phyloP scores from a whole-genome alignment of 2,113 vertebrate genomes.

The Narcine bancroftii region DNA sequence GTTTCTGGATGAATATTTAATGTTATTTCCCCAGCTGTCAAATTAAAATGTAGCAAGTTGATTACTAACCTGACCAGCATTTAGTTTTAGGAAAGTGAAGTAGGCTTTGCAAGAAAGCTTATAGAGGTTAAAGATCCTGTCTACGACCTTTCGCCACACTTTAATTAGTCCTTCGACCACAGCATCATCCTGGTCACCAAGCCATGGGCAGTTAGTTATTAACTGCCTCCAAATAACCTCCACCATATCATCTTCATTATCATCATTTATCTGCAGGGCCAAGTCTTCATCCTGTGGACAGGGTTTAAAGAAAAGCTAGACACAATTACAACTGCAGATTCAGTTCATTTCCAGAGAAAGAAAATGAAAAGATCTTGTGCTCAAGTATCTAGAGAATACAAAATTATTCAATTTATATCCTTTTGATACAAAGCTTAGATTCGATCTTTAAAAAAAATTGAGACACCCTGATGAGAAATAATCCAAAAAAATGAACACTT shows the following conservation, averaged over 20 bases:
- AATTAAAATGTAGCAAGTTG: neutral
- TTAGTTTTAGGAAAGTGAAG: slow-evolving; percentile 95
- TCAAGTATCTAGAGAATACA: neutral
- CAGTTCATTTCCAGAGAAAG: neutral
- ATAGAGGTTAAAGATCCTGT: slow-evolving; percentile 93
- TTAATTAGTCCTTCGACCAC: slow-evolving; percentile 84
- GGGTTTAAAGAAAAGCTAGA: neutral
- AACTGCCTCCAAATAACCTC: slow-evolving; percentile 92
- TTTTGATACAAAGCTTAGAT: neutral
- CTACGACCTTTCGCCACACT: slow-evolving; percentile 90
- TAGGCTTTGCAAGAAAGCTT: slow-evolving; percentile 90
- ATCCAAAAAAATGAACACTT: neutral
- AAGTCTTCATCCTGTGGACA: slow-evolving; percentile 84
- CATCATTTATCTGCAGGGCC: slow-evolving; percentile 85
- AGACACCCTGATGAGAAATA: neutral
- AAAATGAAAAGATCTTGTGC: neutral
- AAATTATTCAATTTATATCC: neutral
- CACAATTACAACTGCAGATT: neutral
- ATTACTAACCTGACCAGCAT: slow-evolving; percentile 77
- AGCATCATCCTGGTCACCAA: slow-evolving; percentile 75
- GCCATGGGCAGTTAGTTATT: slow-evolving; percentile 80
- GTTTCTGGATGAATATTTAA: neutral
- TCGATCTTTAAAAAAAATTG: neutral
- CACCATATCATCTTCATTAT: slow-evolving; percentile 89
- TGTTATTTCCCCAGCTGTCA: neutral